Base-by-base conservation (phyloP, 2,797 vertebrate genomes). In the Lophotriccus pileatus region DNA sequence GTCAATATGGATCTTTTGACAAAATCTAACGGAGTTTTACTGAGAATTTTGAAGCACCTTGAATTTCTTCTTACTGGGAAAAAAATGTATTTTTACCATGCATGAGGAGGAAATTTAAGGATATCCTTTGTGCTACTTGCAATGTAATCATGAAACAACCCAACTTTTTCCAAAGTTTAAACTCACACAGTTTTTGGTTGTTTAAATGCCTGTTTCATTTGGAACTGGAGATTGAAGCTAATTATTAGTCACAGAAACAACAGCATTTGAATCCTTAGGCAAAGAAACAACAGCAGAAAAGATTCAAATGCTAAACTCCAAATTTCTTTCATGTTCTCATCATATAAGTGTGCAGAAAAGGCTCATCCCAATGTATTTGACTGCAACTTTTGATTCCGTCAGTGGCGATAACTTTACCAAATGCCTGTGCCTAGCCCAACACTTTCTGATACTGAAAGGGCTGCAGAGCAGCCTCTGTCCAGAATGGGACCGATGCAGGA, bases 11-110 rank as follows among this genome's bases (percentile, higher is more conserved):
- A 69, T 84, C 18, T 84, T 83, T 58, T 59, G 76, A 88, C 66
- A 81, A 77, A 95, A 83, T 80, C 69, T 69, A 80, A 50, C 9
- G 12, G 53, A 63, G 43, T 93, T 94, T 64, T 90, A 69, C 17
- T 52, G 79, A 81, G 75, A 12, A 84, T 87, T 69, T 85, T 69
- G 75, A 77, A 89, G 83, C 89, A 93, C 78, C 66, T 93, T 83
- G 53, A 78, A 55, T 82, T 93, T 91, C n/a, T 93, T 77, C 76
- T 83, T 47, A 52, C 25, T 72, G 25, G 39, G 41, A n/a, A 83
- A 80, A 84, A 59, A 62, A 62, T 2, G 3, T 46, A 36, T 83
- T 85, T 93, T 89, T 92, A 44, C 53, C 43, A 39, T 52, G 52
- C 49, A 56, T 39, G 39, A 87, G 22, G 36, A 1, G 20, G 37